These are phyloP conservation scores for Holocentrus rufus DNA, from an alignment of 2,797 vertebrate species.

Conservation along the genomic window DNA sequence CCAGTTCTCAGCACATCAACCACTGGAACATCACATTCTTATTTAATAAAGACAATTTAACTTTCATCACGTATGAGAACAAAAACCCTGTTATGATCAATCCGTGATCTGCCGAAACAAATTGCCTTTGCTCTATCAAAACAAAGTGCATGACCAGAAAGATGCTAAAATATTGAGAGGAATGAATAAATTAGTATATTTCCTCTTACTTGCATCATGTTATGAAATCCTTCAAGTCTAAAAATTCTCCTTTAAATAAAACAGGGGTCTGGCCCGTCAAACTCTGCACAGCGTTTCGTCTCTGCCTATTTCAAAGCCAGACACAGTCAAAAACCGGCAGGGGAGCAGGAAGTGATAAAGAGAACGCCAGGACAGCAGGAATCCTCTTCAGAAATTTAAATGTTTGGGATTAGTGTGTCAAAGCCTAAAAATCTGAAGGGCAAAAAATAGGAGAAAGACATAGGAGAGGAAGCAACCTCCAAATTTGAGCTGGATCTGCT, in stretches of 20 bases:
- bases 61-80: background rate
- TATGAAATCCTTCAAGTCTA: constrained; percentile 14
- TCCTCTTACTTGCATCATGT: constrained; percentile 47
- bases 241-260: constrained; percentile 2
- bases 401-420: background rate
- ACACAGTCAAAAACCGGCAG: constrained; percentile 9
- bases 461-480: background rate
- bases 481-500: background rate
- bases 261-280: constrained; percentile 30
- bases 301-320: background rate
- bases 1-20: background rate
- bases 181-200: constrained; percentile 51
- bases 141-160: constrained; percentile 24
- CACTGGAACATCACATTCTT: constrained; percentile 11
- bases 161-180: constrained; percentile 44
- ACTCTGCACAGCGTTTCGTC: constrained; percentile 4
- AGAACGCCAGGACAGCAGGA: constrained; percentile 6
- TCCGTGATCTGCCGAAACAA: constrained; percentile 10
- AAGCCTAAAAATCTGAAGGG: background rate
- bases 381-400: background rate
- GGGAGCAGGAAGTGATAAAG: background rate
- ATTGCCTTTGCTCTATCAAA: constrained; percentile 28
- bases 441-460: background rate
- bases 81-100: constrained; percentile 8
- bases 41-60: constrained; percentile 15